A percentile compares a stretch with the other conserved stretches of the same genome.
Conservation (phyloP, 2,797 vertebrate species). For the Spondyliosoma cantharus region DNA sequence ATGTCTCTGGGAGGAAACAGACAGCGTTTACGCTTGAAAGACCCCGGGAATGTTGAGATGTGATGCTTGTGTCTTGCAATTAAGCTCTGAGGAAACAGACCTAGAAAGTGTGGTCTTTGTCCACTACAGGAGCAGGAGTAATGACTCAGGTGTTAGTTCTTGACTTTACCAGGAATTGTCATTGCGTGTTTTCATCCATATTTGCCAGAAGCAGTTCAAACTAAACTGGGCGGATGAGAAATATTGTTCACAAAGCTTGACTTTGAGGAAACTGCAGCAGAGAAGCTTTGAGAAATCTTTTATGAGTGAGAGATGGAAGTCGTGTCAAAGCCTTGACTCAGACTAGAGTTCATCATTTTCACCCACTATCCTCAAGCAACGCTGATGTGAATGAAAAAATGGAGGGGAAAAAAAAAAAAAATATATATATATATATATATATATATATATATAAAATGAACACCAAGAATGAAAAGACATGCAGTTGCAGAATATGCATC, state of each 20-base stretch:
- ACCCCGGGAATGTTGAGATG: not conserved
- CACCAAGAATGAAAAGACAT: not conserved
- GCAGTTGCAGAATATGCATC: too few relatives aligned
- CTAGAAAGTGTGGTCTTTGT: not conserved
- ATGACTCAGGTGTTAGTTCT: too few relatives aligned
- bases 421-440: not conserved
- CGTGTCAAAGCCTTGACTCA: constrained; percentile 11
- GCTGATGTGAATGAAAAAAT: constrained; percentile 9
- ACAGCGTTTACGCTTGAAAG: not conserved
- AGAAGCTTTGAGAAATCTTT: constrained; percentile 9
- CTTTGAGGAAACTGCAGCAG: not conserved
- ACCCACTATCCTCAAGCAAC: constrained; percentile 4
- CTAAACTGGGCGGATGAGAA: not conserved
- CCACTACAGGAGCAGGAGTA: not conserved
- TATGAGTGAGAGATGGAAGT: not conserved
- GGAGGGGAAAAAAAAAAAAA: too few relatives aligned
- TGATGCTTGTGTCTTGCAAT: not conserved
- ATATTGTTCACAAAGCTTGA: constrained; percentile 8
- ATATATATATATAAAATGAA: not conserved
- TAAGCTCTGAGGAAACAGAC: not conserved
- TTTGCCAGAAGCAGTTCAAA: not conserved
- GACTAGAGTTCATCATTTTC: constrained; percentile 28
- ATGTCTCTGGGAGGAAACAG: not conserved
- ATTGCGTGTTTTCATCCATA: not conserved
- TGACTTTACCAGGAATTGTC: not conserved